Evolutionary conservation across 2,888 invertebrate genomes (phyloP).

Genomic region (Tiliacea aurago): DNA sequence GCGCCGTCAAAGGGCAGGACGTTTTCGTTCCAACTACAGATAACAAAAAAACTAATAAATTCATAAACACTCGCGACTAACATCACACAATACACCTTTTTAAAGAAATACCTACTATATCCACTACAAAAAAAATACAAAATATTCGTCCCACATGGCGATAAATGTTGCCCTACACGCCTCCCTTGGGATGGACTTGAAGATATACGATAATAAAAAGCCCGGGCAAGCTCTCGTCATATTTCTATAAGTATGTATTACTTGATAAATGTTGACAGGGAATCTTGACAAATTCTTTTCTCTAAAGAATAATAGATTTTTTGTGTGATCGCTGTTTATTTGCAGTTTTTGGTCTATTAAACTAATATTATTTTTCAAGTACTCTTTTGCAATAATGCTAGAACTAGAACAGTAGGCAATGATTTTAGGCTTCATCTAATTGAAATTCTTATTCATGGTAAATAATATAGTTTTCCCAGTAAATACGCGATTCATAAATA

Average conservation of each 20-base stretch:
- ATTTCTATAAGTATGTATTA: slow-evolving; percentile 38
- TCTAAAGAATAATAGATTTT: slow-evolving; percentile 25
- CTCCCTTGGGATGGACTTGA: slow-evolving; percentile 57
- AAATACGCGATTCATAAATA: too few relatives aligned
- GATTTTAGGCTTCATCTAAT: too few relatives aligned
- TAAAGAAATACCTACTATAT: slow-evolving; percentile 11
- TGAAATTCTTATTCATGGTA: neutral
- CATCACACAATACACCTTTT: slow-evolving; percentile 3
- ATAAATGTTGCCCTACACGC: slow-evolving; percentile 46
- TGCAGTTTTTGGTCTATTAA: neutral
- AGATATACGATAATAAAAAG: slow-evolving; percentile 63
- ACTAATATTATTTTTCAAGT: neutral
- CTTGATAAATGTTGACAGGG: slow-evolving; percentile 41
- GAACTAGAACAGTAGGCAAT: neutral
- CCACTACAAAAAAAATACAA: slow-evolving; percentile 41
- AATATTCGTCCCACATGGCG: slow-evolving; percentile 46
- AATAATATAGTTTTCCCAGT: too few relatives aligned
- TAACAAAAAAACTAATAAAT: slow-evolving; percentile 13
- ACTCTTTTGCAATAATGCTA: too few relatives aligned
- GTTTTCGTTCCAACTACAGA: too few relatives aligned
- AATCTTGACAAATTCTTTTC: slow-evolving; percentile 53
- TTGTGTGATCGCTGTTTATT: neutral
- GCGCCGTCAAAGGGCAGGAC: too few relatives aligned
- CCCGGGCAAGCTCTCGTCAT: slow-evolving; percentile 43
- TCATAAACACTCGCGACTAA: neutral